phyloP scores from a whole-genome alignment of 1,140 invertebrate genomes.

The Heliconius nattereri region DNA sequence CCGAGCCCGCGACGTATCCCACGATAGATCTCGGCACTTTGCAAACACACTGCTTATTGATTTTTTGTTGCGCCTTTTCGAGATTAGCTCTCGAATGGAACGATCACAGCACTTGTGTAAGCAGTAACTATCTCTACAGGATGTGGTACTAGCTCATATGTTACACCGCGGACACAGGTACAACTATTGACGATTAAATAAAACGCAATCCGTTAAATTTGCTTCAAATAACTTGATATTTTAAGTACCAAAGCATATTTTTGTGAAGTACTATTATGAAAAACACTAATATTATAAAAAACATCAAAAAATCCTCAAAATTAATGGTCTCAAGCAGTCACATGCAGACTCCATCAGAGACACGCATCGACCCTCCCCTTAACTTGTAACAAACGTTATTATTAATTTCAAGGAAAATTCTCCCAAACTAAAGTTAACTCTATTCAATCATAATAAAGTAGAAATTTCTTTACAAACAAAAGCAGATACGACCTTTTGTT shows the following conservation, averaged over 20 bases:
- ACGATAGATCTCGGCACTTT: conserved; percentile 3
- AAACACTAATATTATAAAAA: conserved; percentile 1
- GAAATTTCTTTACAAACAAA: conserved; percentile 44
- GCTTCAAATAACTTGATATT: no score
- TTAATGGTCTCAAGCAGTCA: conserved; percentile 49
- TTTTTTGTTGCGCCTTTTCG: not conserved
- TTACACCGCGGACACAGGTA: no score
- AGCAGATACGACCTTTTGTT: conserved; percentile 54
- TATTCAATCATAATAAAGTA: conserved; percentile 46
- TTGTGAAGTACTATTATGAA: not conserved
- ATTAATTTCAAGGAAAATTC: conserved; percentile 54
- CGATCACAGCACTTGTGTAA: no score
- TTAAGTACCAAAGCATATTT: no score
- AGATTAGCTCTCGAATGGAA: not conserved
- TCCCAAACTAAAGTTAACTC: conserved; percentile 45
- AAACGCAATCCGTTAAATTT: no score
- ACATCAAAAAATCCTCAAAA: conserved; percentile 33
- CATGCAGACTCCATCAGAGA: conserved; percentile 59
- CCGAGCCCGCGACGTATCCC: not conserved
- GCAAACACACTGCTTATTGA: not conserved
- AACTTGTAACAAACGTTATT: conserved; percentile 65
- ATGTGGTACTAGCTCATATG: no score
- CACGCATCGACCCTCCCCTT: conserved; percentile 63
- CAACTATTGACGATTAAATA: no score
- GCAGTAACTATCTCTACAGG: no score